Evolutionary conservation across 2,113 vertebrate species (phyloP), one percentile per base, ranked within the genome.

Genomic region (Triplophysa tibetana): DNA sequence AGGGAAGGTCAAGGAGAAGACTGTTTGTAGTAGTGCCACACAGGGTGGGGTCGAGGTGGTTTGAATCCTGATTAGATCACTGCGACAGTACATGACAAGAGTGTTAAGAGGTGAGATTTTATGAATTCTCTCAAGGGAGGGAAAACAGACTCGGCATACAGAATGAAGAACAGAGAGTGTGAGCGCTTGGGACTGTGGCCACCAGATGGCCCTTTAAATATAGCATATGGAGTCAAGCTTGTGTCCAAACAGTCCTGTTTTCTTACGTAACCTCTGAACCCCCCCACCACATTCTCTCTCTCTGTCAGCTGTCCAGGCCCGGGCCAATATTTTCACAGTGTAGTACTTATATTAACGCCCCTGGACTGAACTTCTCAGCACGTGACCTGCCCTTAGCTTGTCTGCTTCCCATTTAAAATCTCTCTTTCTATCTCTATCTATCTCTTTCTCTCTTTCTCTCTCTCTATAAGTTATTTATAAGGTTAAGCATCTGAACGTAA

Each of bases 221-320:
- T 24, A 8, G 63, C 26, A 82, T 52, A 78, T 78, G 58, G 56
- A 87, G 86, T 81, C 14, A 88, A 87, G 85, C 77, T 23, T 75
- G 80, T 79, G 19, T 84, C 82, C 75, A 9, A 0, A 12, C 19
- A 65, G 78, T 81, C 77, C 43, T 81, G 81, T 70, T 89, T 81
- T 87, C 85, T 86, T 43, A 45, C 17, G 58, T 54, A 54, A 65
- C 38, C 50, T 72, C 29, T 76, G 17, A 11, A 11, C 62, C 29
- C 60, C 33, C 66, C 43, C 48, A 38, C 58, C 29, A 60, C 21
- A 26, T 8, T 58, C 7, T 38, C 70, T 75, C n/a, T 16, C 54
- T 60, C 58, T 17, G 19, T 76, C 72, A 75, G 72, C 58, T 62
- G 72, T 63, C 58, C 4, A 23, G 21, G 23, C 11, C 21, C 0